Conservation (phyloP, 2,888 invertebrate genomes). For the Germaria angustata region DNA sequence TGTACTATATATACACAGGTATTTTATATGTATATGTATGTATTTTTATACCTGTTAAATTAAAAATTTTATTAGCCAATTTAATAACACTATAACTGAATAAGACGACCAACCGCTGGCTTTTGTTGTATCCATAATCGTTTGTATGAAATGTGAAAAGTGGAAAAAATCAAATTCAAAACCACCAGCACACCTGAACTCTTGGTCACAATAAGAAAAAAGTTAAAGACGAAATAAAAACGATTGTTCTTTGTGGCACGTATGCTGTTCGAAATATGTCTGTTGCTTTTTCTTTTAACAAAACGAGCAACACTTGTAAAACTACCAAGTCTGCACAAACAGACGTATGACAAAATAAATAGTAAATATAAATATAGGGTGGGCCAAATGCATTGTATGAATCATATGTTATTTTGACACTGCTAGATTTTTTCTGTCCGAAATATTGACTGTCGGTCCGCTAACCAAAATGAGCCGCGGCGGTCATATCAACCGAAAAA, state of each 20-base stretch:
- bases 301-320: constrained; percentile 47
- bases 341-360: background rate
- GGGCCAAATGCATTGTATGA: no score
- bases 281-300: constrained; percentile 7
- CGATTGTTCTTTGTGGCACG: constrained; percentile 56
- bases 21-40: background rate
- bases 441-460: no score
- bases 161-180: constrained; percentile 41
- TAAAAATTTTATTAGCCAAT: constrained; percentile 36
- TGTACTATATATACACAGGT: background rate
- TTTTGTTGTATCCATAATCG: constrained; percentile 40
- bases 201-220: constrained; percentile 23
- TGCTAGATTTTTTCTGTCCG: no score
- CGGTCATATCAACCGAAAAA: no score
- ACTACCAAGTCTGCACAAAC: constrained; percentile 22
- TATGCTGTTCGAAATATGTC: constrained; percentile 29
- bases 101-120: constrained; percentile 35
- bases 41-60: constrained; percentile 19
- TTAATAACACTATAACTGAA: constrained; percentile 10
- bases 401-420: no score
- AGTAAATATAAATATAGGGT: no score
- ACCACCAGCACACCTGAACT: constrained; percentile 59
- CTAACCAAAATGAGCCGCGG: no score
- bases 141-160: constrained; percentile 12
- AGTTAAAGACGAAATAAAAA: constrained; percentile 29